These are phyloP conservation scores for Taxidea taxus DNA, from an alignment of 2,113 vertebrate species.

Conservation along the genomic window DNA sequence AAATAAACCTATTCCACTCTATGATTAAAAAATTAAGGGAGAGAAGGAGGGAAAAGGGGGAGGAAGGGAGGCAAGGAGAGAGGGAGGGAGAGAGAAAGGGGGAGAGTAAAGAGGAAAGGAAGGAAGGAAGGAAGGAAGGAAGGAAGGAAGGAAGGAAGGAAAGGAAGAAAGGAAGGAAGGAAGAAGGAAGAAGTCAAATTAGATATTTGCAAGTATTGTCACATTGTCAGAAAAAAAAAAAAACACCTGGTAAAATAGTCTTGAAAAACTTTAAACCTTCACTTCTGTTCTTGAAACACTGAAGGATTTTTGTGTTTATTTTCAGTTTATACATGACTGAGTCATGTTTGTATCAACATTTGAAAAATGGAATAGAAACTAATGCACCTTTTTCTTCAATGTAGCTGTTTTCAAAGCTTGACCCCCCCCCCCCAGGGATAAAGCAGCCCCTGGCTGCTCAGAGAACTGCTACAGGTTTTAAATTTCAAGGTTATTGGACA, in stretches of 20 bases:
- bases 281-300: neutral
- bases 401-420: neutral
- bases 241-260: neutral
- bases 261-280: neutral
- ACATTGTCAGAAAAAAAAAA: neutral
- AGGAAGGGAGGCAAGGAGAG: neutral
- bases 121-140: fast-evolving
- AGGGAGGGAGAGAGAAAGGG: neutral
- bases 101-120: too few relatives aligned
- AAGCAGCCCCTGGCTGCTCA: neutral
- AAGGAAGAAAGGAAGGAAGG: neutral
- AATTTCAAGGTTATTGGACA: neutral
- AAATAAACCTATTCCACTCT: neutral
- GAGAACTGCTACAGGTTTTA: neutral
- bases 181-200: neutral
- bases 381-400: neutral
- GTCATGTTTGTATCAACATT: neutral
- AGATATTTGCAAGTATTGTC: neutral
- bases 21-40: neutral
- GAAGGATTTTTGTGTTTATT: neutral
- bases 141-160: too few relatives aligned
- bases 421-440: too few relatives aligned
- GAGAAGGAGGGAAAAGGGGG: neutral
- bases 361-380: neutral
- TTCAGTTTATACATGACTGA: neutral